Evolutionary conservation across 92 coral and sea anemone genomes (phyloP), one percentile per base, ranked within the genome.

Genomic region (Umimayanthus chanpuru): DNA sequence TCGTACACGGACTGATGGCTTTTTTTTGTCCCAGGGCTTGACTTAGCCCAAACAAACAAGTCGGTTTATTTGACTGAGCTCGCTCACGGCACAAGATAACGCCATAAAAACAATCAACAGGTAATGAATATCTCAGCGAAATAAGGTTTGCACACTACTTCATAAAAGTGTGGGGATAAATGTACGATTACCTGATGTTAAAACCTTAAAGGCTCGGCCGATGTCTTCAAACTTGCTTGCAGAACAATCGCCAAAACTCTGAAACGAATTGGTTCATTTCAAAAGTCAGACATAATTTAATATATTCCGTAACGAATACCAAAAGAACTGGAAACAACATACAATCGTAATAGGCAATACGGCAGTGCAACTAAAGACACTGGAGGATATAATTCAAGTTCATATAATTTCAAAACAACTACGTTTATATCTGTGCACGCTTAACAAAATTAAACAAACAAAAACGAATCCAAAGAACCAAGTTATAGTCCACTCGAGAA

Each of bases 191-290:
- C 98, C 98, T 90, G 88, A 79, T 23, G 92, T 90, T 66, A 95
- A 89, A 88, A 81, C 87, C 85, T 92, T 95, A 67, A 92, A 95
- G 74, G 96, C 96, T 80, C 91, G 94, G 85, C 98, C 91, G 66
- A 95, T 85, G 77, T 95, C 98, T 78, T 95, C 98, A 79, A 95
- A 95, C 93, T 87, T 93, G 88, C 91, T 92, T 68, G 92, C 89
- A 67, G 96, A 86, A 75, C 90, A 80, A 88, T 95, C 96, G 80
- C 93, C 91, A 72, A 74, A 89, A 89, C 92, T 93, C 98, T 95
- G 91, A 85, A 72, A 85, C 89, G 86, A 76, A 90, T 89, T 23
- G 83, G 30, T 20, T 71, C 49, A 80, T 67, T 71, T 71, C 80
- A 73, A 47, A 29, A 55, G 68, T 68, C 78, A 67, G 67, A 80